Conservation (phyloP, 2,888 invertebrate species). For the Torymus auratus region DNA sequence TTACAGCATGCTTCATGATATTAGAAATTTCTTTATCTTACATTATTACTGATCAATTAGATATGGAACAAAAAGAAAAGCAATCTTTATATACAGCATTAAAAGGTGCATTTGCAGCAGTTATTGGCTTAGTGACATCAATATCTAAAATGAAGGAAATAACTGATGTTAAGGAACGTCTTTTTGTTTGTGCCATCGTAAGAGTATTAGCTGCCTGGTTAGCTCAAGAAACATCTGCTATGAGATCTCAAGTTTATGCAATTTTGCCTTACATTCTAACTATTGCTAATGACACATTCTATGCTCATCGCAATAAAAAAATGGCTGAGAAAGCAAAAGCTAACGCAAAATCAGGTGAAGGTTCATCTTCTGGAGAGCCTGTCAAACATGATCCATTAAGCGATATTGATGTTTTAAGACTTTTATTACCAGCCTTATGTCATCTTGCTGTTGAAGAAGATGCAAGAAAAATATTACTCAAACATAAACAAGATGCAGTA, state of each 20-base stretch:
- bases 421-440: conserved; percentile 92
- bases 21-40: conserved; percentile 88
- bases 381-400: conserved; percentile 78
- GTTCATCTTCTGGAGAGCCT: conserved; percentile 68
- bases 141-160: conserved; percentile 86
- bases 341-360: conserved; percentile 76
- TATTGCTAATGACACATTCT: conserved; percentile 89
- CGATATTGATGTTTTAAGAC: conserved; percentile 85
- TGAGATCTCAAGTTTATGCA: conserved; percentile 89
- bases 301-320: conserved; percentile 83
- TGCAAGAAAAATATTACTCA: conserved; percentile 87
- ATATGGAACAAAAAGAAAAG: conserved; percentile 93
- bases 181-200: conserved; percentile 90
- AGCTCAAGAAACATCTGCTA: conserved; percentile 92
- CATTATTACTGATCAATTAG: conserved; percentile 88
- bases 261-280: conserved; percentile 89
- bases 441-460: conserved; percentile 95
- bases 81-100: conserved; percentile 93
- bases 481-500: conserved; percentile 88
- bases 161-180: conserved; percentile 83
- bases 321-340: conserved; percentile 83
- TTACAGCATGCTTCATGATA: conserved; percentile 90
- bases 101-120: conserved; percentile 91
- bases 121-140: conserved; percentile 85
- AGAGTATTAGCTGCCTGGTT: conserved; percentile 92